Conservation (phyloP, 2,113 vertebrate species). For the Amphiprion ocellaris region DNA sequence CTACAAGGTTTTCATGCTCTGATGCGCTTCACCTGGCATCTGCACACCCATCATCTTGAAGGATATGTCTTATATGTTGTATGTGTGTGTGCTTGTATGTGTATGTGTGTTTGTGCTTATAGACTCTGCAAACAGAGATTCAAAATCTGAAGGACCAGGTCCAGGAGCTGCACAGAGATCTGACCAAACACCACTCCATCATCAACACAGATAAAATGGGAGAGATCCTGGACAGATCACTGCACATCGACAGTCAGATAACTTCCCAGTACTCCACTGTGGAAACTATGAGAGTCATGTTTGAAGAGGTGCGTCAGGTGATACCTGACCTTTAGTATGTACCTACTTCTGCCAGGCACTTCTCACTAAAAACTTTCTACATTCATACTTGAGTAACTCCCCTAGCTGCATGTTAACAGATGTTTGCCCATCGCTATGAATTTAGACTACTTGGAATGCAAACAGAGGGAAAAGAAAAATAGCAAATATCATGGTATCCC, state of each 20-base stretch:
- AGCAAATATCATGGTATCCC: conserved; percentile 12
- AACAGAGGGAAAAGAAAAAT: conserved; percentile 12
- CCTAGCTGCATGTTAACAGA: conserved; percentile 6
- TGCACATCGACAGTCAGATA: conserved; percentile 90
- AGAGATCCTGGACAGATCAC: conserved; percentile 89
- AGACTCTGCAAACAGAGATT: conserved; percentile 90
- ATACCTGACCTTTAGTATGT: conserved; percentile 32
- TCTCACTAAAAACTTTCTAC: neutral
- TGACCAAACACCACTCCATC: conserved; percentile 95
- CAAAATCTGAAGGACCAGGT: conserved; percentile 95
- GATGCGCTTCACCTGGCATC: conserved; percentile 24
- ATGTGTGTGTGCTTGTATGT: neutral
- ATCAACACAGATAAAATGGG: conserved; percentile 92
- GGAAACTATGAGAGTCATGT: conserved; percentile 89
- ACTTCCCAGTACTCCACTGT: conserved; percentile 85
- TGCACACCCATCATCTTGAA: conserved; percentile 15
- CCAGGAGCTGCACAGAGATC: conserved; percentile 93
- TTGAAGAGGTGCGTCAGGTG: conserved; percentile 88
- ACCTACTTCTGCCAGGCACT: neutral
- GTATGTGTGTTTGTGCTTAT: neutral
- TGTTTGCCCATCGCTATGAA: neutral
- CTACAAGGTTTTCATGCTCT: conserved; percentile 17
- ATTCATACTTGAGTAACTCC: neutral
- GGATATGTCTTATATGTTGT: neutral
- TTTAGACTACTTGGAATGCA: neutral